Conservation (phyloP, 2,113 vertebrate genomes). For the Gadus macrocephalus region DNA sequence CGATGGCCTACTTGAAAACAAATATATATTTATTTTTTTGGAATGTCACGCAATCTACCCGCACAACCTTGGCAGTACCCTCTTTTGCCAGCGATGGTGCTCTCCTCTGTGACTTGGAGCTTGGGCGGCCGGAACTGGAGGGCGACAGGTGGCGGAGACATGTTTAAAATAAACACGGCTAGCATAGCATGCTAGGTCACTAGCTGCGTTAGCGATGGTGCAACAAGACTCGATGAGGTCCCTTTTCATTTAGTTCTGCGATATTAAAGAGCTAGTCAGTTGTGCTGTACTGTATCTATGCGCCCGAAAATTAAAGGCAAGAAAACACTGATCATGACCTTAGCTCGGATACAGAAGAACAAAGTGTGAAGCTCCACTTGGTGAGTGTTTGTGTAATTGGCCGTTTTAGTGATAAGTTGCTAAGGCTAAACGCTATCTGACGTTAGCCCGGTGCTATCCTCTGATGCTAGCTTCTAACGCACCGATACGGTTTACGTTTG, state of each 20-base stretch:
- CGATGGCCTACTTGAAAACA: too few species aligned
- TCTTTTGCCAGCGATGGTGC: neutral
- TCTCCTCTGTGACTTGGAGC: neutral
- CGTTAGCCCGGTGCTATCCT: constrained; percentile 18
- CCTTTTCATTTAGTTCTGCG: neutral
- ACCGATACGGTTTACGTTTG: constrained; percentile 38
- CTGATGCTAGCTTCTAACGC: constrained; percentile 12
- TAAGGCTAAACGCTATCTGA: constrained; percentile 4
- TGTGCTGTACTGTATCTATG: neutral
- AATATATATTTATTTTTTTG: too few species aligned
- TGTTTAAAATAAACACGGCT: constrained; percentile 73
- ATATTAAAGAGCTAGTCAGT: neutral
- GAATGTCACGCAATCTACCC: too few species aligned
- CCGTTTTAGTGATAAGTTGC: constrained; percentile 37
- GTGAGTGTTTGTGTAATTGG: constrained; percentile 53
- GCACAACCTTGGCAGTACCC: too few species aligned
- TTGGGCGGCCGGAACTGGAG: constrained; percentile 53
- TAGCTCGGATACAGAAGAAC: constrained; percentile 40
- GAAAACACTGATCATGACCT: constrained; percentile 55
- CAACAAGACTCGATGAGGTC: constrained; percentile 43
- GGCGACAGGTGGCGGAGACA: constrained; percentile 67
- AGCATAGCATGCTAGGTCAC: constrained; percentile 45
- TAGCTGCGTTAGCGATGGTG: constrained; percentile 43
- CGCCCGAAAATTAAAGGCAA: neutral
- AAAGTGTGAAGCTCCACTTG: constrained; percentile 50